phyloP scores from a whole-genome alignment of 2,888 invertebrate species.

The Cephalotes varians region DNA sequence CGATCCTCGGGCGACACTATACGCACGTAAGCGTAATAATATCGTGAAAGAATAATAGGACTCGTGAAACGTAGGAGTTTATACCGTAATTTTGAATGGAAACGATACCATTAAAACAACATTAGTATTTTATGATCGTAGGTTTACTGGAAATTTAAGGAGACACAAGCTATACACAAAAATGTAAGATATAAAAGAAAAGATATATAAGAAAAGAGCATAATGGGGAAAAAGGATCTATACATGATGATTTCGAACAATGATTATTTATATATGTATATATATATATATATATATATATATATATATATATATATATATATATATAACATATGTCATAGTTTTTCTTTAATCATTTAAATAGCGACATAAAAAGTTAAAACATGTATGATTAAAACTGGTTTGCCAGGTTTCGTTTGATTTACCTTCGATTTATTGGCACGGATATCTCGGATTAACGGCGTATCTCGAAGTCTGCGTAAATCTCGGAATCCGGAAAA shows the following conservation, averaged over 20 bases:
- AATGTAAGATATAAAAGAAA: conserved; percentile 16
- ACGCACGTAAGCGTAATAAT: neutral
- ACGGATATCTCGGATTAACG: conserved; percentile 53
- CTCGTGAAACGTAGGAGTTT: conserved; percentile 15
- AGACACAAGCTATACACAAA: neutral
- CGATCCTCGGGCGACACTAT: neutral
- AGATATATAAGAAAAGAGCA: conserved; percentile 16
- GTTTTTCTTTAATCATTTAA: conserved; percentile 12
- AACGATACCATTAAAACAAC: conserved; percentile 9
- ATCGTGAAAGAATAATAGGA: conserved; percentile 14
- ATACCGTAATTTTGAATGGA: neutral
- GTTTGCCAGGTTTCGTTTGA: conserved; percentile 35
- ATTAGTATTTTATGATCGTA: conserved; percentile 23
- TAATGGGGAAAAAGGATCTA: neutral
- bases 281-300: no score
- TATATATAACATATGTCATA: no score
- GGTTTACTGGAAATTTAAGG: conserved; percentile 8
- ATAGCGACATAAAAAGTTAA: conserved; percentile 22
- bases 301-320: no score
- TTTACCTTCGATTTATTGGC: conserved; percentile 57
- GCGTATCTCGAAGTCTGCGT: conserved; percentile 48
- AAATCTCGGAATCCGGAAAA: conserved; percentile 62
- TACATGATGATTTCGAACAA: neutral
- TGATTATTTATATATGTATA: no score
- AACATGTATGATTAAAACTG: conserved; percentile 24